Evolutionary conservation across 2,797 vertebrate genomes (phyloP).

Genomic region (Rhabdophis nuchalis): DNA sequence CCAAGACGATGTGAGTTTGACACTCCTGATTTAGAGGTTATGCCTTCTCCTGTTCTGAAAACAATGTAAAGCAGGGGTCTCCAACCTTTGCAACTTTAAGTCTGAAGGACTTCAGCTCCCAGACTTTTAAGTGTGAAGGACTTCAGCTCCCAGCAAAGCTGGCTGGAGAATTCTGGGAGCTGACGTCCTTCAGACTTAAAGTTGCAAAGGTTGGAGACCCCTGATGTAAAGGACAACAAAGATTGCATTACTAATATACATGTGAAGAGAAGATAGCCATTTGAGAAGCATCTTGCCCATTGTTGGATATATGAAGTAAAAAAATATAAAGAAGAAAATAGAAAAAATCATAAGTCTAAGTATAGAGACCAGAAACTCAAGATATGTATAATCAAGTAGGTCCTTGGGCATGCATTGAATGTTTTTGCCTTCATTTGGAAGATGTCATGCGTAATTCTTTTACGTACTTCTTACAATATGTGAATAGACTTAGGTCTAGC

Average conservation of each 20-base stretch:
- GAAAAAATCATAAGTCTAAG: neutral
- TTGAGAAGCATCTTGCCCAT: neutral
- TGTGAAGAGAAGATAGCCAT: neutral
- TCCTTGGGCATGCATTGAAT: neutral
- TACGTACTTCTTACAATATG: neutral
- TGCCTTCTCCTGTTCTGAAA: neutral
- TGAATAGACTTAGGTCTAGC: neutral
- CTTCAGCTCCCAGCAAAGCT: too few relatives aligned
- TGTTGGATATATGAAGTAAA: neutral
- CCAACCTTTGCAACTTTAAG: too few relatives aligned
- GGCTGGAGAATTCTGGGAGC: too few relatives aligned
- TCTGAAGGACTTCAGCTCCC: too few relatives aligned
- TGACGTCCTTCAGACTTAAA: too few relatives aligned
- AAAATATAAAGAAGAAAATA: neutral
- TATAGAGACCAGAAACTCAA: neutral
- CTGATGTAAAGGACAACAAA: neutral
- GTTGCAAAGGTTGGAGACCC: too few relatives aligned
- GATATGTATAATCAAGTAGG: neutral
- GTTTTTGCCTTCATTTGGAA: neutral
- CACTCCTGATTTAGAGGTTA: too few relatives aligned
- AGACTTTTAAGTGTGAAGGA: too few relatives aligned
- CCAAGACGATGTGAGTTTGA: too few relatives aligned
- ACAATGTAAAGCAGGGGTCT: neutral
- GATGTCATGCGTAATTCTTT: neutral
- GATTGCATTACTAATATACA: neutral